Evolutionary conservation across 2,888 invertebrate genomes (phyloP).

Genomic region (Celastrina argiolus): DNA sequence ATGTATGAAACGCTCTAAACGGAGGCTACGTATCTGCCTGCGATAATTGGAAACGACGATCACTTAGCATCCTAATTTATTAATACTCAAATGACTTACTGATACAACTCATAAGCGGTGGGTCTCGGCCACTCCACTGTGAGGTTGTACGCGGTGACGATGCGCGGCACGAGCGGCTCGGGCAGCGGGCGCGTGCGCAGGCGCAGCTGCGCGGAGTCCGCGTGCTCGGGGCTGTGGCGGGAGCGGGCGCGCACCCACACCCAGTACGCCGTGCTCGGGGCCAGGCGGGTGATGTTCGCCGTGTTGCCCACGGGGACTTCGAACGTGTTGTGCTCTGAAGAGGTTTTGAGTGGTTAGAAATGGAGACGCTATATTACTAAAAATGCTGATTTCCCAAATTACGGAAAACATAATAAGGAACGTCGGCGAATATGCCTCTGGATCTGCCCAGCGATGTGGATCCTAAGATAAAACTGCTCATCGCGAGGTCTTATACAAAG

Average conservation of each 20-base stretch:
- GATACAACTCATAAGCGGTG: slow-evolving; percentile 45
- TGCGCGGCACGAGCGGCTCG: slow-evolving; percentile 75
- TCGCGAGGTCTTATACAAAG: too few relatives aligned
- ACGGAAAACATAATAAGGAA: slow-evolving; percentile 54
- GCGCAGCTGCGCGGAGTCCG: slow-evolving; percentile 78
- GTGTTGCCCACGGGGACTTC: slow-evolving; percentile 59
- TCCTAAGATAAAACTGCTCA: slow-evolving; percentile 54
- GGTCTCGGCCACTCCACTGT: slow-evolving; percentile 83
- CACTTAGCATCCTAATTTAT: background rate
- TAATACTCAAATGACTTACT: slow-evolving; percentile 41
- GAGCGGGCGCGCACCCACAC: slow-evolving; percentile 88
- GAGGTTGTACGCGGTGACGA: slow-evolving; percentile 70
- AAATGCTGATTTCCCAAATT: too few relatives aligned
- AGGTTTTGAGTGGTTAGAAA: too few relatives aligned
- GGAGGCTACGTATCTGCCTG: too few relatives aligned
- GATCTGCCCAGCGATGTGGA: slow-evolving; percentile 55
- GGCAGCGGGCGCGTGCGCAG: slow-evolving; percentile 86
- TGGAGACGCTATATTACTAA: too few relatives aligned
- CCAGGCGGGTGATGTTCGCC: slow-evolving; percentile 77
- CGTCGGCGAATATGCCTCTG: slow-evolving; percentile 48
- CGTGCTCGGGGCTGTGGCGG: slow-evolving; percentile 78
- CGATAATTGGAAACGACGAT: too few relatives aligned
- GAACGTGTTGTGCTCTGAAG: slow-evolving; percentile 63
- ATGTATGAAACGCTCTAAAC: too few relatives aligned
- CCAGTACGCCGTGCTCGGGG: slow-evolving; percentile 82